A percentile compares a stretch with the other conserved stretches of the same genome.
phyloP scores from a whole-genome alignment of 1,140 invertebrate species.

The Camponotus pennsylvanicus region DNA sequence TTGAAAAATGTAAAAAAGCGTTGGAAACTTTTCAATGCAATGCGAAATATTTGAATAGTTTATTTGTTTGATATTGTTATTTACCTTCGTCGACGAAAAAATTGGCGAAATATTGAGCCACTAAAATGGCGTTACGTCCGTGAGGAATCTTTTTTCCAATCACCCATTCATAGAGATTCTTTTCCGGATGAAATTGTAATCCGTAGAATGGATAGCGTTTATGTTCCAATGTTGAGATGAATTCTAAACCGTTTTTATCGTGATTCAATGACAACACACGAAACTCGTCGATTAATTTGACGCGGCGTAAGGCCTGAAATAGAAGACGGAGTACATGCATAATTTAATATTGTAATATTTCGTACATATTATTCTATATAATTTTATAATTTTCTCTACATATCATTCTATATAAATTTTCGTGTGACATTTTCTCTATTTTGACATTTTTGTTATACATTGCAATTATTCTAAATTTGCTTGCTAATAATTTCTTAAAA shows the following conservation, averaged over 20 bases:
- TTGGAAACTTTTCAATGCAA: too few species aligned
- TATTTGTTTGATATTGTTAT: conserved; percentile 6
- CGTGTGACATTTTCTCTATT: neutral
- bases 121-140: conserved; percentile 87
- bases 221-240: conserved; percentile 90
- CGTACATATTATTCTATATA: too few species aligned
- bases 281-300: conserved; percentile 88
- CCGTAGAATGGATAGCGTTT: conserved; percentile 93
- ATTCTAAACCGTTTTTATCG: conserved; percentile 89
- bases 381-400: too few species aligned
- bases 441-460: neutral
- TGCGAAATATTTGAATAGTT: too few species aligned
- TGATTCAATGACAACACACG: conserved; percentile 90
- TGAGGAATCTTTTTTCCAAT: conserved; percentile 89
- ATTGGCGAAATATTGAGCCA: conserved; percentile 93
- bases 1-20: too few species aligned
- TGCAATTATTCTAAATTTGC: neutral
- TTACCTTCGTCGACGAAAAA: conserved; percentile 93
- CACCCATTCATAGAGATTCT: conserved; percentile 94
- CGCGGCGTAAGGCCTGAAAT: conserved; percentile 87
- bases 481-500: conserved; percentile 6
- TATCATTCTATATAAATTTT: too few species aligned
- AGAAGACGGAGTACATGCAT: neutral
- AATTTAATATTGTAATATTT: neutral
- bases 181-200: conserved; percentile 97